Base-by-base conservation (phyloP, 2,113 vertebrate genomes). In the Ceyx margarethae region DNA sequence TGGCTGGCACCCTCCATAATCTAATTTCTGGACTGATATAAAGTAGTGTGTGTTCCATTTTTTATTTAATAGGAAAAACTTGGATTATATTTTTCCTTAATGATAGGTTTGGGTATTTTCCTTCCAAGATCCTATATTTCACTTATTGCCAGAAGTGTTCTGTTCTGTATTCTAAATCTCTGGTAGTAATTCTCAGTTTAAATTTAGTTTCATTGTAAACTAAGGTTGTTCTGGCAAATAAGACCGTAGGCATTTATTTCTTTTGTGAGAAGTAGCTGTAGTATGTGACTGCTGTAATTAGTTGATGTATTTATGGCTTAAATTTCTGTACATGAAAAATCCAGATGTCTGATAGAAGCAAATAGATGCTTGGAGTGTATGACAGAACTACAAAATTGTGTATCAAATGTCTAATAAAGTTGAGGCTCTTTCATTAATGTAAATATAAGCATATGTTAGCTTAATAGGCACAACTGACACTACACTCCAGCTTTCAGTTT, bases 111-210 rank as follows among this genome's bases (percentile, higher is more conserved):
- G 79, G 56, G 25, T 93, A 62, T 89, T 96, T 84, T 82, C 71
- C 74, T 95, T 88, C 43, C 73, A 94, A 56, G 68, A 86, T 81
- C 37, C 79, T 81, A 17, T 61, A 28, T 71, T 48, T 94, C 16
- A 5, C n/a, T 76, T 58, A 2, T 15, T 88, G 81, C 83, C 77
- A 83, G 56, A 93, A 89, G 48, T 23, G 48, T 69, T 93, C 80
- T 75, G 68, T 73, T 93, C 31, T 62, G 3, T 79, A 91, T 96
- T 91, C 79, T 88, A 86, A 95, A 93, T 93, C 85, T 43, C 69
- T 62, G 75, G 18, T 78, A 91, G 58, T 89, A 90, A 95, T 93
- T 81, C 82, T 92, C 46, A 72, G 67, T 91, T 97, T 94, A 95
- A 95, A 93, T 92, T 89, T 65, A 95, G 88, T 45, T 69, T 85